Percentiles rank a stretch among this genome's conserved stretches.
Evolutionary conservation across 64 coral and sea anemone genomes (phyloP).

Genomic region (Acropora yongei): DNA sequence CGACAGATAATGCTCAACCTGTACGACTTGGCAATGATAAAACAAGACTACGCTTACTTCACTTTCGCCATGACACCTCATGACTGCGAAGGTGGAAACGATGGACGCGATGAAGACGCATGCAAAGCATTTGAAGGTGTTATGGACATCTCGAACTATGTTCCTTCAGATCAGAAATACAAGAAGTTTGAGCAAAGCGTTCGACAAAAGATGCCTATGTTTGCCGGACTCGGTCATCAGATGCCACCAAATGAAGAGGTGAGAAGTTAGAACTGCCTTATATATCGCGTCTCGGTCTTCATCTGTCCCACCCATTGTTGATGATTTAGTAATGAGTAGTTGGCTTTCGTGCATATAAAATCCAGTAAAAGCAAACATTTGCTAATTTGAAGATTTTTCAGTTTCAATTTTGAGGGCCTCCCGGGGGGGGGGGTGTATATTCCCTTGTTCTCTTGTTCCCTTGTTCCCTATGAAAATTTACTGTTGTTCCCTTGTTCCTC

Average conservation of each 20-base stretch:
- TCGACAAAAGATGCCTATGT: constrained; percentile 72
- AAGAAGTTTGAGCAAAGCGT: constrained; percentile 61
- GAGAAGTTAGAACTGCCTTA: too few relatives aligned
- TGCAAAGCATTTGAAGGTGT: constrained; percentile 82
- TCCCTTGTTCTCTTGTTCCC: too few relatives aligned
- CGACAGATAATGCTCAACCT: constrained; percentile 72
- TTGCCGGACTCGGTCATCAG: constrained; percentile 73
- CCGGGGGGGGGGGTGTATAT: too few relatives aligned
- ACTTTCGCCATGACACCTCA: constrained; percentile 51
- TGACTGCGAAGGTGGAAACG: constrained; percentile 66
- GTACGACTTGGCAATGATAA: constrained; percentile 67
- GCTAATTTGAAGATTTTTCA: too few relatives aligned
- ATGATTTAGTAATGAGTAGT: too few relatives aligned
- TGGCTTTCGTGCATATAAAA: too few relatives aligned
- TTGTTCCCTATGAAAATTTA: too few relatives aligned
- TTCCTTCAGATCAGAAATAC: constrained; percentile 55
- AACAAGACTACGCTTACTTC: constrained; percentile 53
- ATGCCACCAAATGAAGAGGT: constrained; percentile 66
- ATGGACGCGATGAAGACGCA: constrained; percentile 69
- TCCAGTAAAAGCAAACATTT: too few relatives aligned
- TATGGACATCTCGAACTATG: constrained; percentile 66
- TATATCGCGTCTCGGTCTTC: too few relatives aligned
- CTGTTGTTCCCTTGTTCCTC: too few relatives aligned
- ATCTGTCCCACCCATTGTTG: too few relatives aligned
- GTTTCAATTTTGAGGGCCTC: too few relatives aligned